Evolutionary conservation across 1,140 invertebrate species (phyloP), one percentile per base, ranked within the genome.

Genomic region (Psix sp.): DNA sequence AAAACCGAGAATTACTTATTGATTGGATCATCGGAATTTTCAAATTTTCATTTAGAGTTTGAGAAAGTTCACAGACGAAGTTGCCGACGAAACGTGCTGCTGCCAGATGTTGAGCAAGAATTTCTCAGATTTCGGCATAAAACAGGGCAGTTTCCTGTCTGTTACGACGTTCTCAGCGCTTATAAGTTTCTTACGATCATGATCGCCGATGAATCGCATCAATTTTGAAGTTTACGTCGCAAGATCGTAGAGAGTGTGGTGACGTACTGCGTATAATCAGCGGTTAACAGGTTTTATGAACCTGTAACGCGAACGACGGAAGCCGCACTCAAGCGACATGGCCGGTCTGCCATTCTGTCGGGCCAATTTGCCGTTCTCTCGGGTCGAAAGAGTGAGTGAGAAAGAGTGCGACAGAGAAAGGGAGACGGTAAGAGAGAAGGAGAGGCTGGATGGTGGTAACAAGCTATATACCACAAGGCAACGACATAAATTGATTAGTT

Each of bases 401-500:
- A 63, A 16, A 15, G 10, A 36, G 21, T 9, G 45, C 29, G 48
- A 63, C 59, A 60, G 65, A 51, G 31, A 74, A 16, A 18, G 16
- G 48, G 60, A 59, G 36, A 33, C 35, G 51, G 49, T 29, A 43
- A 51, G 71, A 72, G 52, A 70, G 70, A 70, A 51, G 62, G 39
- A 71, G 46, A 62, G 29, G 45, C 57, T 68, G 67, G 43, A 54
- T 76, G 52, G 56, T 70, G 40, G 75, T 77, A 77, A 77, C 74
- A 73, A 77, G 78, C 74, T 62, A 56, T 75, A 75, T 60, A 74
- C 68, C 73, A 75, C 76, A 77, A 77, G 76, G 78, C 81, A 84
- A 83, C 81, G 80, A 84, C 81, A 86, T 85, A 83, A 87, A 86
- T 86, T 87, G 84, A 87, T 85, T 86, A 84, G 84, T 84, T 83